Conservation (phyloP, 2,113 vertebrate species). For the Axis porcinus region DNA sequence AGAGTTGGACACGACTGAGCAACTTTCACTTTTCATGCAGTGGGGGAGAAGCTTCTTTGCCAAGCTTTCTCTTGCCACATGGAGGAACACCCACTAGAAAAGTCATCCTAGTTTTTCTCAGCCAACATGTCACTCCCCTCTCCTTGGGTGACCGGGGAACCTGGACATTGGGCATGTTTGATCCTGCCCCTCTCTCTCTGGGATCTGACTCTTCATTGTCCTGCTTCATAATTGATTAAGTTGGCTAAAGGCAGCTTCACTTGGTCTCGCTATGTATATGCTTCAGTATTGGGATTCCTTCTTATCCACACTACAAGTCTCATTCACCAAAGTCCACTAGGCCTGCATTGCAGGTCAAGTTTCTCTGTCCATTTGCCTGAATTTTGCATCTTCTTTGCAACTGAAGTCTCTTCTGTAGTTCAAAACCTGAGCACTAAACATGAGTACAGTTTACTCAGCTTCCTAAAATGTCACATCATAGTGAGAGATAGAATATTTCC, state of each 20-base stretch:
- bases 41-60: background rate
- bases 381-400: background rate
- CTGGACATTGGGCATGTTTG: rapidly evolving
- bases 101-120: background rate
- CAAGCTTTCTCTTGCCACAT: rapidly evolving
- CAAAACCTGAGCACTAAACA: background rate
- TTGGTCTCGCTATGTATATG: background rate
- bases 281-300: background rate
- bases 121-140: background rate
- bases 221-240: background rate
- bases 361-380: background rate
- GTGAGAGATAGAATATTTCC: background rate
- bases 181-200: background rate
- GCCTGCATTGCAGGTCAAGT: background rate
- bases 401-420: background rate
- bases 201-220: background rate
- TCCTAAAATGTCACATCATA: background rate
- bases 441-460: background rate
- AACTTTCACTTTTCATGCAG: background rate
- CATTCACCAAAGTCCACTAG: background rate
- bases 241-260: background rate
- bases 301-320: background rate
- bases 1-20: background rate
- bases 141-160: background rate
- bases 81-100: background rate